Evolutionary conservation across 2,888 invertebrate species (phyloP), one percentile per base, ranked within the genome.

Genomic region (Halictus ligatus): DNA sequence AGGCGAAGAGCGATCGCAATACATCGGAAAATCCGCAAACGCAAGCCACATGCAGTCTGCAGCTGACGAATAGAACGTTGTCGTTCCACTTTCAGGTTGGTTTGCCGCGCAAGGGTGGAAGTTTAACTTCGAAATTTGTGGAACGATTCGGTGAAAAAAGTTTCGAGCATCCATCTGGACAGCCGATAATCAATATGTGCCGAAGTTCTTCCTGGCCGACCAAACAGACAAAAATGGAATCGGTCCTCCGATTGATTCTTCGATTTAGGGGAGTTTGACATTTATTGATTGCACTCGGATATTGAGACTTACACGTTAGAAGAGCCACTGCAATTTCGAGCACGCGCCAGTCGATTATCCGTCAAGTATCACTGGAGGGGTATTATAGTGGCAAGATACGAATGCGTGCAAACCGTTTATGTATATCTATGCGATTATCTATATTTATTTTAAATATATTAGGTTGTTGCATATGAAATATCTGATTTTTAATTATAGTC

Each of bases 181-280:
- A 84, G 83, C 78, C 87, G 77, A 90, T 90, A 90, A 90, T 90
- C 90, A 83, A 90, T 90, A 88, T 83, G 81, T 77, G 86, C 75
- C 71, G 60, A 81, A 78, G 84, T 90, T 86, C 85, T 77, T 83
- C 75, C 48, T 64, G 58, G 64, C 80, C 67, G 73, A 15, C 75
- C 74, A 60, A 60, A 54, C 74, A 80, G 77, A 40, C 69, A 74
- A 50, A 73, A 81, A 25, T 78, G 64, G 72, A 50, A 50, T 60
- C 78, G 54, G 58, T 43, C 72, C 72, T 78, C 43, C 78, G 78
- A 78, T 78, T 78, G 72, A 78, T 78, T 78, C 78, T 72, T 78
- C 72, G 72, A 78, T 78, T 78, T 72, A 21, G 29, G 18, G 18
- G 40, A 46, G 78, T 29, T 78, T 43, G 71, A 78, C 78, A 54